phyloP scores from a whole-genome alignment of 2,888 invertebrate species.

The Ichneumoninae sp. region DNA sequence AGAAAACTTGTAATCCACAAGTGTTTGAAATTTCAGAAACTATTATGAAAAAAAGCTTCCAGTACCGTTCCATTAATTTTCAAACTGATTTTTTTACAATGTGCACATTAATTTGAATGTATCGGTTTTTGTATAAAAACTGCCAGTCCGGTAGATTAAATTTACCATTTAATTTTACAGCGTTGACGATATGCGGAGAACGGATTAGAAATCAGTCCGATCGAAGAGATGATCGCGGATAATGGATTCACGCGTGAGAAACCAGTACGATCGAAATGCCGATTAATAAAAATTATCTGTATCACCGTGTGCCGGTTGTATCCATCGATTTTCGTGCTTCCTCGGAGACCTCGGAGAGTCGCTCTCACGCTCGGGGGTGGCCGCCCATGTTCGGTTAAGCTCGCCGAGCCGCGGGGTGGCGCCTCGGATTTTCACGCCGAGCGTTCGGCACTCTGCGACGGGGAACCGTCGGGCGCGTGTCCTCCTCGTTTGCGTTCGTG shows the following conservation, averaged over 20 bases:
- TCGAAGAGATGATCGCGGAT: not conserved
- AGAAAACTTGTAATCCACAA: too few species aligned
- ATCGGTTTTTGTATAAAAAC: too few species aligned
- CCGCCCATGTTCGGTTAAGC: slow-evolving; percentile 63
- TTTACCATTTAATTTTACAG: too few species aligned
- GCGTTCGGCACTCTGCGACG: slow-evolving; percentile 65
- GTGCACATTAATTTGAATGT: too few species aligned
- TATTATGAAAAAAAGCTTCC: too few species aligned
- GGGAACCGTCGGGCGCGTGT: slow-evolving; percentile 60
- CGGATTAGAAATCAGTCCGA: not conserved
- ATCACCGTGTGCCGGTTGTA: slow-evolving; percentile 66
- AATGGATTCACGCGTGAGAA: slow-evolving; percentile 54
- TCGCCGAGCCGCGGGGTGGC: slow-evolving; percentile 65
- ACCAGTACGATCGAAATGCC: slow-evolving; percentile 67
- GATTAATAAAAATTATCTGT: slow-evolving; percentile 72
- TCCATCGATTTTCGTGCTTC: slow-evolving; percentile 70
- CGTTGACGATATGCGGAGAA: not conserved
- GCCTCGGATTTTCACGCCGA: slow-evolving; percentile 62
- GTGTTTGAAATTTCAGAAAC: too few species aligned
- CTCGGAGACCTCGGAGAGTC: slow-evolving; percentile 19
- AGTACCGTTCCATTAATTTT: too few species aligned
- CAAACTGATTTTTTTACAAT: too few species aligned
- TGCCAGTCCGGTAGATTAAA: too few species aligned
- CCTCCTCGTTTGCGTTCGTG: slow-evolving; percentile 43
- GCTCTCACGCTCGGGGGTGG: slow-evolving; percentile 60